These are phyloP conservation scores for Andrena camellia DNA, from an alignment of 2,888 invertebrate genomes.

Conservation along the genomic window DNA sequence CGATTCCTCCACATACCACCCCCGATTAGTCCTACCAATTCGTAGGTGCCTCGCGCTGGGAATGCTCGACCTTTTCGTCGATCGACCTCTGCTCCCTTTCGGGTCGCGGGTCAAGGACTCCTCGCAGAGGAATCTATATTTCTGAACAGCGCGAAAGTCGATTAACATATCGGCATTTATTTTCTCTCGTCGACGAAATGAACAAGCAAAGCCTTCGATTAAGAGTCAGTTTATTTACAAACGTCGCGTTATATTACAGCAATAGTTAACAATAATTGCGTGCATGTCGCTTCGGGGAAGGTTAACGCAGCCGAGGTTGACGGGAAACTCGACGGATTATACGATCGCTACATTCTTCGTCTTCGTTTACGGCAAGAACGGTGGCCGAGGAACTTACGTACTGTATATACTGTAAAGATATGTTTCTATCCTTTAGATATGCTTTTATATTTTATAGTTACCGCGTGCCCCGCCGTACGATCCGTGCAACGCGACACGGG, in stretches of 20 bases:
- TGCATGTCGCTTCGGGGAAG: conserved; percentile 50
- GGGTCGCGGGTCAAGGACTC: conserved; percentile 18
- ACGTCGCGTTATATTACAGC: conserved; percentile 79
- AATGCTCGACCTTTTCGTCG: conserved; percentile 13
- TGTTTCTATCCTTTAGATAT: conserved; percentile 69
- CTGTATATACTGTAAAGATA: conserved; percentile 55
- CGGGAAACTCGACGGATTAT: conserved; percentile 50
- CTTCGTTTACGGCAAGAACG: conserved; percentile 22
- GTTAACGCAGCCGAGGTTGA: conserved; percentile 48
- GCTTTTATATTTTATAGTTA: conserved; percentile 63
- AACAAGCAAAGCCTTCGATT: conserved; percentile 35
- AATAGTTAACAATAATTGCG: conserved; percentile 76
- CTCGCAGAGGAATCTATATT: neutral
- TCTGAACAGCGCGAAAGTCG: neutral
- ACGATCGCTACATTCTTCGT: conserved; percentile 51
- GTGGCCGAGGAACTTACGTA: conserved; percentile 47
- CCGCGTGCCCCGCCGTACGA: conserved; percentile 45
- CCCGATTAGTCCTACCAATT: conserved; percentile 53
- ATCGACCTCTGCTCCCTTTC: conserved; percentile 2
- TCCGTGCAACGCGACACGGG: conserved; percentile 36
- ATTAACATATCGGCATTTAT: neutral
- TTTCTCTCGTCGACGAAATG: neutral
- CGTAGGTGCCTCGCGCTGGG: conserved; percentile 2
- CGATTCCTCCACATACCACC: conserved; percentile 23
- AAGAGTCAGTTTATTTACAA: conserved; percentile 79